Evolutionary conservation across 1,140 invertebrate genomes (phyloP).

Genomic region (Drosophila truncata): DNA sequence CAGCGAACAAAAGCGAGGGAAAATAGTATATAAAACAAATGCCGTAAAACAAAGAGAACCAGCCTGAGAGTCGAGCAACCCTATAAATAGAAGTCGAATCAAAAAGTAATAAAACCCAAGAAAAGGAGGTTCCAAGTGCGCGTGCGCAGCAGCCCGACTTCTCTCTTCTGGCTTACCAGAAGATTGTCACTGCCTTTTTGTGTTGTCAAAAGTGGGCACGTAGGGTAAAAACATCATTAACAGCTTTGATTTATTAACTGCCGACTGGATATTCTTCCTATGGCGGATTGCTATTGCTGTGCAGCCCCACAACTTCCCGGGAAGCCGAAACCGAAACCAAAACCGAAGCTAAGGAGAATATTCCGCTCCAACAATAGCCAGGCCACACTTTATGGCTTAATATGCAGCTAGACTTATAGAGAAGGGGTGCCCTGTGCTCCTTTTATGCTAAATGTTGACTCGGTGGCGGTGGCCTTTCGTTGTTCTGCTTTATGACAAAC

Average conservation of each 20-base stretch:
- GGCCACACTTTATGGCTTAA: constrained; percentile 80
- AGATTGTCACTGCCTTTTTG: constrained; percentile 54
- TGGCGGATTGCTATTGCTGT: constrained; percentile 30
- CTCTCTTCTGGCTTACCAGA: constrained; percentile 1
- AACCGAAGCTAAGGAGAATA: constrained; percentile 34
- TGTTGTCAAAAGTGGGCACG: constrained; percentile 80
- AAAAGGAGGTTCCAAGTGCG: constrained; percentile 45
- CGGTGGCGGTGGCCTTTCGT: constrained; percentile 37
- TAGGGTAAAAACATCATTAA: constrained; percentile 85
- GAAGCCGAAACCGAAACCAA: constrained; percentile 49
- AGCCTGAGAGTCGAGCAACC: constrained; percentile 17
- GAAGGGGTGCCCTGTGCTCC: constrained; percentile 5
- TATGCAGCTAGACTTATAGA: constrained; percentile 26
- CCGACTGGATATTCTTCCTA: constrained; percentile 50
- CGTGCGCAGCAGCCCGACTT: constrained; percentile 19
- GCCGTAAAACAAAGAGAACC: constrained; percentile 58
- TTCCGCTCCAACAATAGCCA: constrained; percentile 33
- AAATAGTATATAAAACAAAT: constrained; percentile 65
- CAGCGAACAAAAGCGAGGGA: constrained; percentile 67
- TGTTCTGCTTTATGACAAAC: constrained; percentile 70
- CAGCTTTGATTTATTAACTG: constrained; percentile 85
- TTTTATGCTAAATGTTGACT: constrained; percentile 59
- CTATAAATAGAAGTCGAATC: constrained; percentile 66
- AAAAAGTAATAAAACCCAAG: constrained; percentile 66
- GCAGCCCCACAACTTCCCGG: constrained; percentile 57